Conservation (phyloP, 35 echinoderm and acorn worm genomes). For the Eucidaris tribuloides region DNA sequence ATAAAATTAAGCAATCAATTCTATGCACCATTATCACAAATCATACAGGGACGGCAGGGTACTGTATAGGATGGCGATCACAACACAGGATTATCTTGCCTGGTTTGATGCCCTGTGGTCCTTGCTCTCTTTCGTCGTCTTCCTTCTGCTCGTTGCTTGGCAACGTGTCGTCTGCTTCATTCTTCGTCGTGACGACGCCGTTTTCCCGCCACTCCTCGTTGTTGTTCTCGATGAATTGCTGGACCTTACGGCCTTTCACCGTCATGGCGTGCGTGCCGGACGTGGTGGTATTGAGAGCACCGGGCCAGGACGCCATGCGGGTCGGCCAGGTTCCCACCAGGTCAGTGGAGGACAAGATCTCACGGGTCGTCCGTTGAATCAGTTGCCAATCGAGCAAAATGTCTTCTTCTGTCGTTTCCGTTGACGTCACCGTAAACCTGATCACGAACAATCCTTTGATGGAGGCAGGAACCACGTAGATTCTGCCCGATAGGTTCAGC, state of each 20-base stretch:
- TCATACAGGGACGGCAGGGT: no score
- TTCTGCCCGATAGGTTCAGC: slow-evolving; percentile 73
- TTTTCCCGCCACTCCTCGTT: neutral
- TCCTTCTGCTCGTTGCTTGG: neutral
- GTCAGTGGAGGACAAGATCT: slow-evolving; percentile 38
- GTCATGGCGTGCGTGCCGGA: slow-evolving; percentile 12
- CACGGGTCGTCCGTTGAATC: slow-evolving; percentile 52
- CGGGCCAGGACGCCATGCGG: slow-evolving; percentile 78
- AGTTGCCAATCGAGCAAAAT: slow-evolving; percentile 83
- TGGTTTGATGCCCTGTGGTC: neutral
- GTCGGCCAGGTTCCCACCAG: slow-evolving; percentile 33
- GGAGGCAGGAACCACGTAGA: slow-evolving; percentile 92
- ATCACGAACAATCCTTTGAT: slow-evolving; percentile 89
- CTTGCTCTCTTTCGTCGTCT: neutral
- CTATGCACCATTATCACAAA: no score
- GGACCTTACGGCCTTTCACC: slow-evolving; percentile 12
- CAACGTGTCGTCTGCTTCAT: neutral
- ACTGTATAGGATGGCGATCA: no score
- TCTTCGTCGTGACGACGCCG: neutral
- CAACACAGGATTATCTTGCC: no score
- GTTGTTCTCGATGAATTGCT: neutral
- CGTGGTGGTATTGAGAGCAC: slow-evolving; percentile 24
- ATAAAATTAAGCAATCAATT: no score
- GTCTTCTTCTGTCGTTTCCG: slow-evolving; percentile 79
- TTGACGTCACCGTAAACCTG: slow-evolving; percentile 89